Percentiles rank a stretch among this genome's conserved stretches.
Conservation (phyloP, 2,797 vertebrate genomes). For the Tauraco hartlaubi region DNA sequence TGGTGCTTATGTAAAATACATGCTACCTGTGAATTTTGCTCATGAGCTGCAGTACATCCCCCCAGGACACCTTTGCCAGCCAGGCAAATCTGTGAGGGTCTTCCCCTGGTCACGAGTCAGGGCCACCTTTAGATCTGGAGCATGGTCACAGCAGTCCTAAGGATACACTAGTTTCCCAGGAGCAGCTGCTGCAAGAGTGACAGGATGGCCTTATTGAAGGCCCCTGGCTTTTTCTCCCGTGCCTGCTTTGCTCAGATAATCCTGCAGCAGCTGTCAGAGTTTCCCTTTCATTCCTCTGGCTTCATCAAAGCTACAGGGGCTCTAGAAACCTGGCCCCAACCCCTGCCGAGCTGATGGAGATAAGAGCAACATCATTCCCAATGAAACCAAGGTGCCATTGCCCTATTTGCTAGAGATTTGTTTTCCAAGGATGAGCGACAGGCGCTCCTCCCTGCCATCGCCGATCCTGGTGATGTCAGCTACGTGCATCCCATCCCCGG, state of each 20-base stretch:
- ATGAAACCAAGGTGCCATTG: not conserved
- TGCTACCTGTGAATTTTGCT: not conserved
- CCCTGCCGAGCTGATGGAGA: constrained; percentile 2
- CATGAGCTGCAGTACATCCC: not conserved
- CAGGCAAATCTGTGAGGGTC: not conserved
- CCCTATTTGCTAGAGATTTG: not conserved
- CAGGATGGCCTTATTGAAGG: rapidly evolving
- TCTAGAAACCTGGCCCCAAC: constrained; percentile 7
- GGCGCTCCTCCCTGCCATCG: rapidly evolving
- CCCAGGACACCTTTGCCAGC: not conserved
- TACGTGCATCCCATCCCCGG: not conserved
- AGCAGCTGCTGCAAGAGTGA: not conserved
- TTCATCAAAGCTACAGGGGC: not conserved
- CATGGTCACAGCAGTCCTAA: rapidly evolving
- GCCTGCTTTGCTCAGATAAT: constrained; percentile 30
- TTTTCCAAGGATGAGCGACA: not conserved
- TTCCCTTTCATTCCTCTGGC: constrained; percentile 15
- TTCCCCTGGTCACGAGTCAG: not conserved
- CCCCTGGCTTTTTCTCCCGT: not conserved
- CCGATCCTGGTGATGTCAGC: not conserved
- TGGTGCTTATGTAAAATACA: not conserved
- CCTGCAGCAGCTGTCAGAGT: not conserved
- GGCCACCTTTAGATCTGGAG: not conserved
- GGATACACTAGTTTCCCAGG: not conserved
- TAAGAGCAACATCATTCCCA: not conserved